Base-by-base conservation (phyloP, 2,888 invertebrate genomes). In the Nezara viridula region DNA sequence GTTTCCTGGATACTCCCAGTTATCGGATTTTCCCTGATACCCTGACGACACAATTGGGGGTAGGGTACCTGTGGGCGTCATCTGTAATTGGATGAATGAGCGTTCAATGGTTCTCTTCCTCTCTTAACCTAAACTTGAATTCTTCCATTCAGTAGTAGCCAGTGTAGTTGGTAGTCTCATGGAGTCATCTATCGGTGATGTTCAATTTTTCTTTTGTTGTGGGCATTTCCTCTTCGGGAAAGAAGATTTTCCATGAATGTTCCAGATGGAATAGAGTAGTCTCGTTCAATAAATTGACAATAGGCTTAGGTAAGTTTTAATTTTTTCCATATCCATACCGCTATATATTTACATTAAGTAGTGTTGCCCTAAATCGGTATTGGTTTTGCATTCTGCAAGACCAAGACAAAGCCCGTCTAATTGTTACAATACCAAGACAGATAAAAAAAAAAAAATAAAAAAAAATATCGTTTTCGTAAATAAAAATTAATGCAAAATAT, bases 41-140 rank as follows among this genome's bases (percentile, higher is more conserved):
- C 66, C 37, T 73, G 66, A 73, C 32, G 66, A 73, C 32, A 73
- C 9, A n/a, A 2, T 0, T 14, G 40, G 40, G 86, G 52, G 60
- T 37, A 52, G 52, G 86, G 60, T 86, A 86, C 86, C 86, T 86
- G 86, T 86, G 86, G 86, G 86, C 86, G 86, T 86, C 27, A 86
- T 86, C 86, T 55, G 86, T 86, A 86, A 86, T 86, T 55, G 86
- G 55, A 52, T 86, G 86, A 55, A 86, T 60, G 81, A 47, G 81
- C 81, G 81, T 40, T 40, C 81, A 81, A 81, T 81, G 81, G 81
- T 81, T n/a, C 24, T 24, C 81, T 81, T 81, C 81, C 81, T 81
- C 81, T 81, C 24, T 81, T 81, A 81, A 81, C 81, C 81, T 81
- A 81, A 81, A 81, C 44, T 47, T 44, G 81, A 81, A 81, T 47